Evolutionary conservation across 2,113 vertebrate species (phyloP), one percentile per base, ranked within the genome.

Genomic region (Leptobrachium ailaonicum): DNA sequence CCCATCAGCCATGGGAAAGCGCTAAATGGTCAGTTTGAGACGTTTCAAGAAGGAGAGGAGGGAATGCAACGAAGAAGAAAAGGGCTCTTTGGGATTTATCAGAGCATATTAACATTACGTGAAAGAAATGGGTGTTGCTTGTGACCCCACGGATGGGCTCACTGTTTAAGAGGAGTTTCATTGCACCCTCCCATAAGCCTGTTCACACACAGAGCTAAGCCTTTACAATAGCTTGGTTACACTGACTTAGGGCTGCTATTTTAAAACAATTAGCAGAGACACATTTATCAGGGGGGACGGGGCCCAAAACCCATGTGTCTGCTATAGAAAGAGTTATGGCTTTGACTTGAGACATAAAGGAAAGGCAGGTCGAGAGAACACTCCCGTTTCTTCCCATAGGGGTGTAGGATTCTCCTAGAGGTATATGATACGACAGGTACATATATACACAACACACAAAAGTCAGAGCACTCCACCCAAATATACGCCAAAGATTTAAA

Each of bases 61-160:
- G 83, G 86, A 43, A 76, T 82, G 87, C 85, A 90, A 92, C 89
- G 83, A 89, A 88, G 82, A 83, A 70, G 83, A 87, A 88, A 82
- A 83, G 68, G 83, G 87, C 87, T 87, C 90, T 92, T 92, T 88
- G 88, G 88, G 91, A 88, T 89, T 91, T 93, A 91, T 89, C 83
- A 92, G 91, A 92, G 91, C 90, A 91, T 91, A 90, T 90, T 90
- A 91, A 92, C 88, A 83, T 88, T 86, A 86, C 86, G 91, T 94
- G 89, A 94, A 93, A 92, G 91, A 90, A 91, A 89, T 91, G 91
- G 89, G 91, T 91, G 92, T 90, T 89, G 85, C 83, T 90, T 83
- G 86, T 89, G 87, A 91, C 90, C 89, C 87, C 89, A 87, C 84
- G 20, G 88, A 90, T 90, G 88, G 77, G 79, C 86, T 86, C 87